Conservation (phyloP, 2,113 vertebrate genomes). For the Saimiri boliviensis region DNA sequence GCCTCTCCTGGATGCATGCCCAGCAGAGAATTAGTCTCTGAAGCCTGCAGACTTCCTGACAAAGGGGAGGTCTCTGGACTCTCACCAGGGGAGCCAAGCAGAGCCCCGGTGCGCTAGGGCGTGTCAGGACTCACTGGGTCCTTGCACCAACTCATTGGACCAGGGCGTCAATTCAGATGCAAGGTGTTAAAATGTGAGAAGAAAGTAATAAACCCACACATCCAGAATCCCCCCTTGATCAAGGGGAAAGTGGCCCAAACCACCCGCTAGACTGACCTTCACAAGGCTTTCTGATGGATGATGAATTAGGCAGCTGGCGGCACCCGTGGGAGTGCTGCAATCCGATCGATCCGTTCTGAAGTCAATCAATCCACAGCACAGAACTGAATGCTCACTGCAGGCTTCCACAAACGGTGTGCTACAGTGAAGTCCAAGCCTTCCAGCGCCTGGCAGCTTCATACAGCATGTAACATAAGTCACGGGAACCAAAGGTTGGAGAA, state of each 20-base stretch:
- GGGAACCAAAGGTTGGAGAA: not conserved
- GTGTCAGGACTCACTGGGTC: not conserved
- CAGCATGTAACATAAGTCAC: rapidly evolving
- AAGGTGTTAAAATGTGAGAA: not conserved
- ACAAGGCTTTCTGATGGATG: no score
- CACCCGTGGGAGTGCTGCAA: not conserved
- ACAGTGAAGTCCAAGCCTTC: not conserved
- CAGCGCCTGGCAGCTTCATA: not conserved
- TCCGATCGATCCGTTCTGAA: not conserved
- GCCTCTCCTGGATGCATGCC: not conserved
- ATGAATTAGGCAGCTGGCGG: not conserved
- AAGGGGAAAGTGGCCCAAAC: not conserved
- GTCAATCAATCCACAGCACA: not conserved
- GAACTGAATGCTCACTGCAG: rapidly evolving
- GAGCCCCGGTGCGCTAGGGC: no score
- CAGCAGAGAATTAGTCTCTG: not conserved
- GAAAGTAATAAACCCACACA: not conserved
- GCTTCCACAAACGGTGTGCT: rapidly evolving
- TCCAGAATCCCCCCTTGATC: not conserved
- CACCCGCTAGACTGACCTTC: no score
- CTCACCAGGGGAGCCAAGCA: not conserved
- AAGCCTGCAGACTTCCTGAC: not conserved
- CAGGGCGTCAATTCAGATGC: rapidly evolving
- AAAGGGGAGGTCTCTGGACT: not conserved
- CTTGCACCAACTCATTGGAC: not conserved